A percentile compares a stretch with the other conserved stretches of the same genome.
These are phyloP conservation scores for Euzetes globulus DNA, from an alignment of 2,888 invertebrate genomes.

Conservation along the genomic window DNA sequence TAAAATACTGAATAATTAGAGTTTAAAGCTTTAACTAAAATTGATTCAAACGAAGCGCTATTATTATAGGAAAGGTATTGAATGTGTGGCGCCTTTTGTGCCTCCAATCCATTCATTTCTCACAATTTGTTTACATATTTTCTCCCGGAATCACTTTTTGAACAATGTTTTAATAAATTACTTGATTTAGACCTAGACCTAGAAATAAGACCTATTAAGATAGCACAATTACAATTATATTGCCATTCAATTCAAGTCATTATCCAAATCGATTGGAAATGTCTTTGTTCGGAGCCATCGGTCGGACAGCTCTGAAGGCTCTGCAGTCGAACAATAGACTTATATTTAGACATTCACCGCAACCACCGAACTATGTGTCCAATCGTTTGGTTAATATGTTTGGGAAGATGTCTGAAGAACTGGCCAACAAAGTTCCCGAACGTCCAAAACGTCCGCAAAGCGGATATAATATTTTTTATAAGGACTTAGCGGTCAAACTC, in stretches of 20 bases:
- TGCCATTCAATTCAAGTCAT: background rate
- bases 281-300: background rate
- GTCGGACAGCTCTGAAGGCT: background rate
- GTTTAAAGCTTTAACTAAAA: too few species aligned
- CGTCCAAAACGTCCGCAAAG: background rate
- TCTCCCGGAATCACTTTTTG: background rate
- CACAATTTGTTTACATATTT: background rate
- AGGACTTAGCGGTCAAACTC: background rate
- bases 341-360: background rate
- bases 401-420: background rate
- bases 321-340: background rate
- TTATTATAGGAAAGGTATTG: too few species aligned
- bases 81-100: background rate
- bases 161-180: too few species aligned
- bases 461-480: slow-evolving; percentile 16
- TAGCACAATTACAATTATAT: too few species aligned
- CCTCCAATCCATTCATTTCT: too few species aligned
- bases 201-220: too few species aligned
- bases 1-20: too few species aligned
- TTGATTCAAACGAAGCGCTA: too few species aligned
- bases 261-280: background rate
- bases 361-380: background rate
- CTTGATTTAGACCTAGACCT: too few species aligned
- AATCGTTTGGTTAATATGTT: background rate
- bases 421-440: background rate